phyloP scores from a whole-genome alignment of 2,113 vertebrate species.

The Motacilla tschutschensis region DNA sequence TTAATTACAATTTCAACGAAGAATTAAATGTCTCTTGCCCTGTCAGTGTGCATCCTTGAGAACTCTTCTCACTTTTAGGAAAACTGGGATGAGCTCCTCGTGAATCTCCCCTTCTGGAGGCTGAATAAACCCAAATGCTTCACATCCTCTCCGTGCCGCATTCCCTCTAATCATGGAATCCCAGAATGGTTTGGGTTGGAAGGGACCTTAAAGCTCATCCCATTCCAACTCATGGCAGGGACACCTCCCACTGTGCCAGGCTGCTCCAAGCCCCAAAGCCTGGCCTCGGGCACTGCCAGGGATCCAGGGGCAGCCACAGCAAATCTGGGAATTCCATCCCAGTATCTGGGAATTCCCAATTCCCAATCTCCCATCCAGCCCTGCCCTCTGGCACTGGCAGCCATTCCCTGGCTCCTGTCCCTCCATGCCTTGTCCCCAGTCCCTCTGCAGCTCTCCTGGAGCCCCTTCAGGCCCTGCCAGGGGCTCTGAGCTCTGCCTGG shows the following conservation, averaged over 20 bases:
- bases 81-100: not conserved
- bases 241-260: not conserved
- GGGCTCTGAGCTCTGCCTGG: not conserved
- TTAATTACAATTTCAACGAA: not conserved
- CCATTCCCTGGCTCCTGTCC: not conserved
- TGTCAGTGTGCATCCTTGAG: not conserved
- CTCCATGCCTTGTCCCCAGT: not conserved
- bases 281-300: not conserved
- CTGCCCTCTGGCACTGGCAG: not conserved
- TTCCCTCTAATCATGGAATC: not conserved
- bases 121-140: not conserved
- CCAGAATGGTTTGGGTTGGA: not conserved
- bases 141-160: not conserved
- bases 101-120: not conserved
- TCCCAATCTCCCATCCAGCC: not conserved
- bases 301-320: not conserved
- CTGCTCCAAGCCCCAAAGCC: accelerated
- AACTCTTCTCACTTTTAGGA: not conserved
- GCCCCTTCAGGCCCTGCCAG: not conserved
- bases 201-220: not conserved
- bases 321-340: accelerated
- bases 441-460: not conserved
- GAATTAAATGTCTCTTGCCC: not conserved
- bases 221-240: not conserved
- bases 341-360: not conserved